Evolutionary conservation across 2,797 vertebrate genomes (phyloP), one percentile per base, ranked within the genome.

Genomic region (Hozukius guyotensis): DNA sequence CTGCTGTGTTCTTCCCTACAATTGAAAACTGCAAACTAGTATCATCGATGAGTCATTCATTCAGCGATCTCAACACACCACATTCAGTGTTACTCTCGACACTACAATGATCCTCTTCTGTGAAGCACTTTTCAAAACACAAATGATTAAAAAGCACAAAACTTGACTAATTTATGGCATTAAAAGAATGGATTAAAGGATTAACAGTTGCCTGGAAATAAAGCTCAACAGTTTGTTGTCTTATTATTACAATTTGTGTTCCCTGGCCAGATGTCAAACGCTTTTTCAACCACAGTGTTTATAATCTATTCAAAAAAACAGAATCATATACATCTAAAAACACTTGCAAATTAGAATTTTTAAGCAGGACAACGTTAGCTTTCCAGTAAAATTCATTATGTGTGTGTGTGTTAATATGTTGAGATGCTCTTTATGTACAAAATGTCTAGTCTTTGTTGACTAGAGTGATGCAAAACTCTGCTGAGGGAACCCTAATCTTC

Each of bases 231-330:
- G 13, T 38, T 22, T 24, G 22, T 29, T 0, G 0, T 49, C 46
- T 49, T 18, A 49, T 34, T 7, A 34, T 18, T 7, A 49, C 9
- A 42, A 13, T 42, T 42, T 42, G 38, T 14, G 38, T 42, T 42
- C 38, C 38, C 38, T 42, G 0, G 38, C 38, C 0, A 1, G 38
- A 42, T 14, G 0, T 42, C 38, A 0, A 42, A 42, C 14, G 38
- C 38, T 42, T 14, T 42, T 42, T 42, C 38, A 13, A 3, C 13
- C 2, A 38, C 18, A 0, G 46, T 71, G 13, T 56, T 71, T 7
- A 36, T 16, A 59, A n/a, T 5, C 38, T 57, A 34, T 63, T 81
- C 24, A 46, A 5, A 60, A 63, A 46, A 69, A 63, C 0, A 57
- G 13, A 57, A 5, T 20, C 10, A 20, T 9, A 57, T 8, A 49